phyloP scores from a whole-genome alignment of 2,888 invertebrate species.

The Caenorhabditis virilis region DNA sequence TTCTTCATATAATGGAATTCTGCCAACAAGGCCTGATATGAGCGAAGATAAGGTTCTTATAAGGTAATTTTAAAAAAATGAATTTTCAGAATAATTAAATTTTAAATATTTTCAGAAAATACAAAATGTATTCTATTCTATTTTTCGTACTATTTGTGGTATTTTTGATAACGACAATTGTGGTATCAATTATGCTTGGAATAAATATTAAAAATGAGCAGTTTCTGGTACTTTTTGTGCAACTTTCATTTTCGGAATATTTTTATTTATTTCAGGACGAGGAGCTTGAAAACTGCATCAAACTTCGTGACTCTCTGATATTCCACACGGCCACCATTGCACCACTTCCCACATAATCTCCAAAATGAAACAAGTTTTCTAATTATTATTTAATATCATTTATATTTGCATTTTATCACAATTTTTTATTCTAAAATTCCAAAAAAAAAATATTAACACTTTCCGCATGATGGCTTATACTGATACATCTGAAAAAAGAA shows the following conservation, averaged over 20 bases:
- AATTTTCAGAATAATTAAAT: not conserved
- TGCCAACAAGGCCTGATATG: conserved; percentile 37
- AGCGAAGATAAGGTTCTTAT: conserved; percentile 32
- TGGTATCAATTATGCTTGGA: conserved; percentile 29
- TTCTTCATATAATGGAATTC: conserved; percentile 30
- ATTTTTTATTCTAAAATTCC: too few species aligned
- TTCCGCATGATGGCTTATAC: not conserved
- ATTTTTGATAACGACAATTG: conserved; percentile 33
- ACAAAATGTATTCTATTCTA: conserved; percentile 34
- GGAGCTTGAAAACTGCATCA: conserved; percentile 17
- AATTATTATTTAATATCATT: too few species aligned
- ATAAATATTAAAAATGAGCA: conserved; percentile 32
- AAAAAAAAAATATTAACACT: too few species aligned
- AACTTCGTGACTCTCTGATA: conserved; percentile 1
- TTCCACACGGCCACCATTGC: too few species aligned
- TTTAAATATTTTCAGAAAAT: conserved; percentile 17
- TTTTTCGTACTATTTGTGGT: conserved; percentile 29
- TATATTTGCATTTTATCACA: too few species aligned
- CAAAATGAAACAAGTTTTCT: too few species aligned
- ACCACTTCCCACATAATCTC: too few species aligned
- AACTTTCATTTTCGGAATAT: not conserved
- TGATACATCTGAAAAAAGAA: conserved; percentile 12
- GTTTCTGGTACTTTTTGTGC: not conserved
- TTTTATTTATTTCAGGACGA: conserved; percentile 9
- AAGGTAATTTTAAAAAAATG: conserved; percentile 11